Evolutionary conservation across 2,888 invertebrate species (phyloP).

Genomic region (Agrotis ipsilon): DNA sequence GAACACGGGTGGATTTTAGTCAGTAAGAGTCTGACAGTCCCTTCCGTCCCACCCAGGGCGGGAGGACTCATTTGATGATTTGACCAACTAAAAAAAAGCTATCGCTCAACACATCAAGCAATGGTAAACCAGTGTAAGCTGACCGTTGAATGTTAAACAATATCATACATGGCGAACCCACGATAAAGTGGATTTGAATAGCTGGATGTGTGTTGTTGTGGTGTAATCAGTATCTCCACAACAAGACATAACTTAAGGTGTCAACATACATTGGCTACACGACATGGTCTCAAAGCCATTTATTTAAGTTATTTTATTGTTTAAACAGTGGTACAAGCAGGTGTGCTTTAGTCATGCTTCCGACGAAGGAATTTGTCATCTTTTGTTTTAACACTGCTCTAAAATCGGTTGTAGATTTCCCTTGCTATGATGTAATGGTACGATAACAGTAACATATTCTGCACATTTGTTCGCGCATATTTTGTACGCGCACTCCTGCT

Average conservation of each 20-base stretch:
- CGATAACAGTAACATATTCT: too few relatives aligned
- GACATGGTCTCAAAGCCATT: constrained; percentile 8
- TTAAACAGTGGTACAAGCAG: constrained; percentile 21
- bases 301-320: constrained; percentile 40
- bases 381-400: neutral
- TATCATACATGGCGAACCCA: too few relatives aligned
- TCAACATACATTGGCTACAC: neutral
- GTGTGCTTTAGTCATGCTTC: constrained; percentile 48
- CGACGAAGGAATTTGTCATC: constrained; percentile 28
- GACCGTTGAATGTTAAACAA: too few relatives aligned
- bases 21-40: too few relatives aligned
- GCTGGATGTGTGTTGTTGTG: neutral
- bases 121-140: too few relatives aligned
- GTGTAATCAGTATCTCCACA: neutral
- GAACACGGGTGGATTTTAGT: too few relatives aligned
- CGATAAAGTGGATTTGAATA: neutral
- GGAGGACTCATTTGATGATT: too few relatives aligned
- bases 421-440: neutral
- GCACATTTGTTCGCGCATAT: too few relatives aligned
- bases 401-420: neutral
- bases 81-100: too few relatives aligned
- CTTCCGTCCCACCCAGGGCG: too few relatives aligned
- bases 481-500: too few relatives aligned
- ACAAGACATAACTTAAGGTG: neutral
- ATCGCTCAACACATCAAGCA: too few relatives aligned